These are phyloP conservation scores for Chesias legatella DNA, from an alignment of 2,888 invertebrate species.

Conservation along the genomic window DNA sequence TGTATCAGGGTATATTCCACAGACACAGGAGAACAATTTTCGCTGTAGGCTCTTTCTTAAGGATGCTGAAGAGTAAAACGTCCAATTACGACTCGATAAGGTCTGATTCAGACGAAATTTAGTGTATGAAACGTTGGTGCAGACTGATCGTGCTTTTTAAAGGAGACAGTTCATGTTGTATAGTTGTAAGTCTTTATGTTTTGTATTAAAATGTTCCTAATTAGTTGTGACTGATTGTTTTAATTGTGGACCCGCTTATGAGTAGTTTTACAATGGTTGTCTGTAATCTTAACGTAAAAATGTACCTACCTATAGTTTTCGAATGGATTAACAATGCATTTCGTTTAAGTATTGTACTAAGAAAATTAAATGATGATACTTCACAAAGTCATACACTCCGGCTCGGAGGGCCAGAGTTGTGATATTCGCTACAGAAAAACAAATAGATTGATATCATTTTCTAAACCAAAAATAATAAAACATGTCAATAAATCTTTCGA, in stretches of 20 bases:
- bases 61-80: constrained; percentile 87
- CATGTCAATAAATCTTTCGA: background rate
- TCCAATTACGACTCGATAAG: constrained; percentile 89
- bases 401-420: background rate
- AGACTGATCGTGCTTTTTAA: constrained; percentile 71
- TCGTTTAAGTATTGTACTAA: too few species aligned
- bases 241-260: constrained; percentile 49
- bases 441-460: background rate
- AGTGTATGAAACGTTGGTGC: constrained; percentile 61
- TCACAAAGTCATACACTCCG: background rate
- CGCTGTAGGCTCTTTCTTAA: constrained; percentile 86
- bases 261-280: constrained; percentile 41
- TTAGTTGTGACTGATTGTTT: constrained; percentile 54
- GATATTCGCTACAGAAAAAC: background rate
- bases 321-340: constrained; percentile 3
- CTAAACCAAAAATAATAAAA: background rate
- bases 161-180: constrained; percentile 42
- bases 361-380: too few species aligned
- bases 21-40: constrained; percentile 88
- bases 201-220: constrained; percentile 75
- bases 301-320: background rate
- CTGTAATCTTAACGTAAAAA: constrained; percentile 13
- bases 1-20: constrained; percentile 89
- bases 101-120: constrained; percentile 79
- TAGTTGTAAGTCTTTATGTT: constrained; percentile 49